phyloP scores from a whole-genome alignment of 2,888 invertebrate genomes.

The Tipula lateralis region DNA sequence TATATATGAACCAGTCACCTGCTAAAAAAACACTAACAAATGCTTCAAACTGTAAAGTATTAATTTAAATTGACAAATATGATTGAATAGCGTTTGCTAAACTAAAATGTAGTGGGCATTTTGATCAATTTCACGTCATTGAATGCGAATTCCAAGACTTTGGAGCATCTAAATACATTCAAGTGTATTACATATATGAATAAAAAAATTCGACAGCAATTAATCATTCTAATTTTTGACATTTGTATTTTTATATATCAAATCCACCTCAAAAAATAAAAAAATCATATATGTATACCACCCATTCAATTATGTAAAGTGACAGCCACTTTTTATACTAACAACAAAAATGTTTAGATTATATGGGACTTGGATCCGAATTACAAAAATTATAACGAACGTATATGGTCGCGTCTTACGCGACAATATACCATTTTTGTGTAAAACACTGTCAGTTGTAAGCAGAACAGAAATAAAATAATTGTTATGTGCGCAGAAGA shows the following conservation, averaged over 20 bases:
- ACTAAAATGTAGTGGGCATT: conserved; percentile 4
- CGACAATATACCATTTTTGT: neutral
- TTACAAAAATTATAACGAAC: neutral
- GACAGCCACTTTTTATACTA: neutral
- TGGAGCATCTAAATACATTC: too few species aligned
- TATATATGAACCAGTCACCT: too few species aligned
- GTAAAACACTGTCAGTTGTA: neutral
- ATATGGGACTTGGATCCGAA: neutral
- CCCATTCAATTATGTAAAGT: neutral
- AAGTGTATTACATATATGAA: neutral
- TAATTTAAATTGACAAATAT: neutral
- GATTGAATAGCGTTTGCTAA: neutral
- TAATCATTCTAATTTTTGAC: neutral
- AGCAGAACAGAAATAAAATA: neutral
- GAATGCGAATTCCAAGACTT: neutral
- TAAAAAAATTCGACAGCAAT: neutral
- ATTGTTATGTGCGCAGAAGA: neutral
- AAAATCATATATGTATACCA: neutral
- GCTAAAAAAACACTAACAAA: too few species aligned
- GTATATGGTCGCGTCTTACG: neutral
- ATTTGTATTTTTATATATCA: neutral
- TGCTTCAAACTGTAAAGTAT: too few species aligned
- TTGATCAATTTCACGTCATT: neutral
- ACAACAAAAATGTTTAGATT: neutral
- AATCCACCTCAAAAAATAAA: neutral